Conservation (phyloP, 2,113 vertebrate genomes). For the Syngnathoides biaculeatus region DNA sequence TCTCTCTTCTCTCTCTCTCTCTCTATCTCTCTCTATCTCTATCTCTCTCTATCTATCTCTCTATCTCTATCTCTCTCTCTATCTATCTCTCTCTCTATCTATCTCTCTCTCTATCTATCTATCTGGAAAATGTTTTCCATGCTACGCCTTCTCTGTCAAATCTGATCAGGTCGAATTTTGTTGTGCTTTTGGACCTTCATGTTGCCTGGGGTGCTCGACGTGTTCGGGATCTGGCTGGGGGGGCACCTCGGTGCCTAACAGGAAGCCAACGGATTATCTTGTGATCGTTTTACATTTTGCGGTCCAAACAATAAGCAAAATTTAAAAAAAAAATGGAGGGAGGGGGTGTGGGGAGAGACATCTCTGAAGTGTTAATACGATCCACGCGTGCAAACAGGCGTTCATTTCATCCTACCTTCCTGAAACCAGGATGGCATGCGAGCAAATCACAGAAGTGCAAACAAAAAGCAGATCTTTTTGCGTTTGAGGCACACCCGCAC, state of each 20-base stretch:
- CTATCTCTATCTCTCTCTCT: too few species aligned
- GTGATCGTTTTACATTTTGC: slow-evolving; percentile 23
- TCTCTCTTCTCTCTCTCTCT: too few species aligned
- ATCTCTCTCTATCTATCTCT: too few species aligned
- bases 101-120: too few species aligned
- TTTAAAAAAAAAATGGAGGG: too few species aligned
- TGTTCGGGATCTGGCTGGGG: neutral
- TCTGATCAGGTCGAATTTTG: neutral
- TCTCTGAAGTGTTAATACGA: slow-evolving; percentile 47
- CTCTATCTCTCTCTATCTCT: too few species aligned
- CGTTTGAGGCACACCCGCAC: slow-evolving; percentile 33
- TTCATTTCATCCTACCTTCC: neutral
- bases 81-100: too few species aligned
- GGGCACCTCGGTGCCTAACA: neutral
- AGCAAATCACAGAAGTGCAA: slow-evolving; percentile 55
- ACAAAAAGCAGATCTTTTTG: slow-evolving; percentile 53
- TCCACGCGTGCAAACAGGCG: slow-evolving; percentile 37
- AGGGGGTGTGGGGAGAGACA: too few species aligned
- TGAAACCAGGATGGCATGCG: slow-evolving; percentile 2
- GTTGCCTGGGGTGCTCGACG: neutral
- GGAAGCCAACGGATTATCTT: slow-evolving; percentile 5
- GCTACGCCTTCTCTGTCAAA: neutral
- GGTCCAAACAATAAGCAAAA: slow-evolving; percentile 24
- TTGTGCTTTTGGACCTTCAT: neutral
- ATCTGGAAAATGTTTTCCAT: too few species aligned